Percentiles rank a stretch among this genome's conserved stretches.
Evolutionary conservation across 2,888 invertebrate genomes (phyloP).

Genomic region (Chrysolina oricalcia): DNA sequence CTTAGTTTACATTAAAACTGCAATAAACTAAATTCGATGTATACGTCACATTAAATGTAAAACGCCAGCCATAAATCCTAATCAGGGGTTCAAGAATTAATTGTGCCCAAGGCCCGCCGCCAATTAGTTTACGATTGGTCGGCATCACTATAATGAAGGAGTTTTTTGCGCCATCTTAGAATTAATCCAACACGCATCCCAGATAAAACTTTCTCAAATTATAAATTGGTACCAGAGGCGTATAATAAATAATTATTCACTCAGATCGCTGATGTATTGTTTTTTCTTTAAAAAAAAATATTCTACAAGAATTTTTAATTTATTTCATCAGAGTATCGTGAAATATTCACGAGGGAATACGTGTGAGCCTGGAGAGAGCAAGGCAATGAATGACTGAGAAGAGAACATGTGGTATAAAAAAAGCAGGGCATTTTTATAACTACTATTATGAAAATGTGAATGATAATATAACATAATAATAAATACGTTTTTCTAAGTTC

Average conservation of each 20-base stretch:
- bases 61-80: conserved; percentile 48
- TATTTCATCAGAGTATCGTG: too few relatives aligned
- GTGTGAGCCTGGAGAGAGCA: too few relatives aligned
- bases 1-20: neutral
- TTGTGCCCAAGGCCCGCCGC: conserved; percentile 45
- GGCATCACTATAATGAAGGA: conserved; percentile 52
- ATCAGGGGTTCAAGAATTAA: conserved; percentile 45
- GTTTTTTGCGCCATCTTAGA: conserved; percentile 47
- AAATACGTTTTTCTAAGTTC: too few relatives aligned
- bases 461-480: too few relatives aligned
- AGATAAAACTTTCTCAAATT: conserved; percentile 1
- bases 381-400: too few relatives aligned
- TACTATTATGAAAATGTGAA: too few relatives aligned
- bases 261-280: neutral
- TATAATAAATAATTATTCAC: neutral
- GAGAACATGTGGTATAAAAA: too few relatives aligned
- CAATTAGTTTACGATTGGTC: conserved; percentile 57
- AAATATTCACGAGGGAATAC: too few relatives aligned
- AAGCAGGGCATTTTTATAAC: too few relatives aligned
- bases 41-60: conserved; percentile 58
- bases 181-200: conserved; percentile 34
- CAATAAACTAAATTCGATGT: conserved; percentile 25
- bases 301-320: too few relatives aligned
- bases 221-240: conserved; percentile 25
- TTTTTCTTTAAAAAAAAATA: too few relatives aligned